Evolutionary conservation across 2,888 invertebrate genomes (phyloP), one percentile per base, ranked within the genome.

Genomic region (Lypha dubia): DNA sequence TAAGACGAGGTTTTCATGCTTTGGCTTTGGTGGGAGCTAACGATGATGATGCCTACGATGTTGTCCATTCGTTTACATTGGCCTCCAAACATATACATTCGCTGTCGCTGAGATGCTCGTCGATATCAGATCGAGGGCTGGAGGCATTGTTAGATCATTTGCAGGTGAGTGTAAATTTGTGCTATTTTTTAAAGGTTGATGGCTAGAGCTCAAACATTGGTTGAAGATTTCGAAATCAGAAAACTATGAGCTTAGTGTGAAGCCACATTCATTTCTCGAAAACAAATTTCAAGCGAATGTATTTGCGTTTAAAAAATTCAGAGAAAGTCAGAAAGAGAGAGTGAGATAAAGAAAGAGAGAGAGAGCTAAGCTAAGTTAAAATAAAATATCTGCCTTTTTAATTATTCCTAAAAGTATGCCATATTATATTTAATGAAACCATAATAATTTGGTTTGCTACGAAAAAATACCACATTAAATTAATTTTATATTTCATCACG

Each of bases 1-100:
- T 98, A 80, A 93, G 96, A 87, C 94, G 98, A 87, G 97, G 97
- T 28, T 97, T 98, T 90, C 97, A 97, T 89, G 95, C 96, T 5
- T 93, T 98, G 15, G 95, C 96, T 79, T 93, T 98, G 83, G 94
- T 97, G 87, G 97, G 97, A 11, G 98, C 98, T 38, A 95, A 95
- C 15, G 98, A 98, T 91, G 97, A 97, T 89, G 98, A 98, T 92
- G 95, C 97, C 70, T 93, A 96, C 85, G 98, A 98, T 92, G 94
- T 98, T 89, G 96, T 97, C 86, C 95, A 96, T 90, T 95, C 96
- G 87, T 97, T 97, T 91, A 96, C 97, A 5, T 93, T 96, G 88
- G 96, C 96, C 70, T 95, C 96, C 86, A 95, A 96, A 89, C 96
- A 97, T 90, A 94, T 98, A 87, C 96, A 97, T 89, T 96, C 96